Percentiles rank a stretch among this genome's conserved stretches.
phyloP scores from a whole-genome alignment of 1,140 invertebrate genomes.

The Listronotus bonariensis region DNA sequence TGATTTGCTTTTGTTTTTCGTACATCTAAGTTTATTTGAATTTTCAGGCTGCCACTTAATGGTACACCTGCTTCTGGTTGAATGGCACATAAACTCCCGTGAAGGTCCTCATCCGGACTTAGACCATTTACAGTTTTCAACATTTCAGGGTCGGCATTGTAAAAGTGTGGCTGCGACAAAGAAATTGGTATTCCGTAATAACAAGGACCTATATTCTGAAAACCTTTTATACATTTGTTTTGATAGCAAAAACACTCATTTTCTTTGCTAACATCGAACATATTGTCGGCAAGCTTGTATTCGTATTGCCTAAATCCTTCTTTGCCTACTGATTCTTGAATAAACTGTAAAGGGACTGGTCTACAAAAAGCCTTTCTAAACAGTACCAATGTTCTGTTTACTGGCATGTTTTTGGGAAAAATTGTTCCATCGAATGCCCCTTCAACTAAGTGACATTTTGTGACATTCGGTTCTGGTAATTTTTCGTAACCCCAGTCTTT shows the following conservation, averaged over 20 bases:
- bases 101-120: constrained; percentile 62
- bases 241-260: constrained; percentile 67
- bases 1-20: constrained; percentile 61
- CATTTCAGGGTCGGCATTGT: constrained; percentile 67
- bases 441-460: constrained; percentile 62
- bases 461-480: constrained; percentile 50
- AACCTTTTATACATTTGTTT: constrained; percentile 62
- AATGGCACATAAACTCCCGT: constrained; percentile 57
- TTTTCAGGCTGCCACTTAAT: constrained; percentile 61
- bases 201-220: constrained; percentile 71
- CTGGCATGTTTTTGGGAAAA: constrained; percentile 62
- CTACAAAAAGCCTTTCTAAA: constrained; percentile 75
- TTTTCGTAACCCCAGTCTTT: constrained; percentile 63
- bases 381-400: constrained; percentile 60
- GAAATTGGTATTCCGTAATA: constrained; percentile 75
- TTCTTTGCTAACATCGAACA: constrained; percentile 63
- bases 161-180: constrained; percentile 81
- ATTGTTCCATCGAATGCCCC: constrained; percentile 67
- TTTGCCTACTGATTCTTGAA: constrained; percentile 47
- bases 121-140: constrained; percentile 70
- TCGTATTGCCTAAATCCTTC: constrained; percentile 56
- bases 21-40: constrained; percentile 73
- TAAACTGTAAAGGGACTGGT: constrained; percentile 62
- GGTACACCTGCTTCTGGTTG: constrained; percentile 62
- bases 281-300: constrained; percentile 60